These are phyloP conservation scores for Rhincodon typus DNA, from an alignment of 2,797 vertebrate genomes.

Conservation along the genomic window DNA sequence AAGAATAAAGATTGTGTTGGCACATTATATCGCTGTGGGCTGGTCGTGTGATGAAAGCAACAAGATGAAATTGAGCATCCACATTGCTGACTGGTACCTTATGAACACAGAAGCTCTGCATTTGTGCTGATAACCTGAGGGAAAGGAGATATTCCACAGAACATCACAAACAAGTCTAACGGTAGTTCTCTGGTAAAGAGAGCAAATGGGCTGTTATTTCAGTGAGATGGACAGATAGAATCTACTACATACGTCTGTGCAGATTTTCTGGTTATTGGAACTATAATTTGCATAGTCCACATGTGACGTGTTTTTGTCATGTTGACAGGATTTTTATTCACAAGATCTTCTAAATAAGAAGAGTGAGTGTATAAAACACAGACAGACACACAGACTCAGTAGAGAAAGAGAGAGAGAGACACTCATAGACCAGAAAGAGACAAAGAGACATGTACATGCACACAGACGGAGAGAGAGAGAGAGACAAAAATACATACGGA, in stretches of 20 bases:
- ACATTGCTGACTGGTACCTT: background rate
- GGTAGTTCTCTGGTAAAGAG: background rate
- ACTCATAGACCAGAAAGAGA: background rate
- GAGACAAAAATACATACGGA: too few relatives aligned
- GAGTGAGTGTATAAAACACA: background rate
- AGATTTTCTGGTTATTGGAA: background rate
- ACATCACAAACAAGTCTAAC: background rate
- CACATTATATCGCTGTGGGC: background rate
- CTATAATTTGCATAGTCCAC: background rate
- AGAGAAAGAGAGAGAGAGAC: background rate
- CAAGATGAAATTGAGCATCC: background rate
- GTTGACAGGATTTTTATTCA: background rate
- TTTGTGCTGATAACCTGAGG: background rate
- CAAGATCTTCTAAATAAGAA: background rate
- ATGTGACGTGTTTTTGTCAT: background rate
- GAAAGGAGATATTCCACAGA: background rate
- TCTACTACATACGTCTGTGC: background rate
- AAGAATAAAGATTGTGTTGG: background rate
- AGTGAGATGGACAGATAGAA: background rate
- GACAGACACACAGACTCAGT: background rate
- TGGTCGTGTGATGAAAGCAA: background rate
- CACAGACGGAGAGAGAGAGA: too few relatives aligned
- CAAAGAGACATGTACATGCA: background rate
- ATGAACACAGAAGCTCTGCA: background rate
- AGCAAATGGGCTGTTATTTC: background rate